A percentile compares a stretch with the other conserved stretches of the same genome.
These are phyloP conservation scores for Rhopilema esculentum DNA, from an alignment of 30 jellyfish, hydroid and myxozoan species.

Conservation along the genomic window DNA sequence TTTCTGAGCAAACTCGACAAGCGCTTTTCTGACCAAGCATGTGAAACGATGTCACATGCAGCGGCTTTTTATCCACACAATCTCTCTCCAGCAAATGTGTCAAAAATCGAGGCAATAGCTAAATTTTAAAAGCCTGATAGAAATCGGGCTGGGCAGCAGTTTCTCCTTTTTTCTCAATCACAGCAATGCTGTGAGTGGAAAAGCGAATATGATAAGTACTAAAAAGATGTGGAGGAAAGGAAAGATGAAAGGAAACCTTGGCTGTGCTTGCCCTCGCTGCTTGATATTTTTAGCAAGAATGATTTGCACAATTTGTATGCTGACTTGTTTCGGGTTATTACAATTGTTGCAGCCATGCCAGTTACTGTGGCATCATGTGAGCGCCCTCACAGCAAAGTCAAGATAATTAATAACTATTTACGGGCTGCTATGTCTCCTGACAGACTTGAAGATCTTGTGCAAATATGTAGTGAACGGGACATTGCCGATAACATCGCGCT, in stretches of 20 bases:
- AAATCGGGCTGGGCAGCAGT: conserved; percentile 51
- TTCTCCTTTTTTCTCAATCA: conserved; percentile 36
- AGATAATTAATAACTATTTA: conserved; percentile 41
- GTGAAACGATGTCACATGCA: conserved; percentile 49
- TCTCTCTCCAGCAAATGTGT: conserved; percentile 9
- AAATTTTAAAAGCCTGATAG: conserved; percentile 16
- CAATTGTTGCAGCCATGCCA: conserved; percentile 49
- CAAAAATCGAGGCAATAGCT: conserved; percentile 8
- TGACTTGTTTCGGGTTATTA: conserved; percentile 8
- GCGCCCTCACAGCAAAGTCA: conserved; percentile 60
- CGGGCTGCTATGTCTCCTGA: conserved; percentile 56
- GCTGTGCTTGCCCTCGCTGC: conserved; percentile 62
- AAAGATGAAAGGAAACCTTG: conserved; percentile 47
- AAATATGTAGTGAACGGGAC: conserved; percentile 33
- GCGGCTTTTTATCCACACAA: conserved; percentile 43
- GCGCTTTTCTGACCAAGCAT: conserved; percentile 53
- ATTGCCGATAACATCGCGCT: conserved; percentile 32
- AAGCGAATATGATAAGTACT: conserved; percentile 21
- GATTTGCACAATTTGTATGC: conserved; percentile 53
- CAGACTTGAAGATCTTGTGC: conserved; percentile 39
- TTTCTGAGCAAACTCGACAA: conserved; percentile 29
- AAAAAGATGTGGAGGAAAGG: conserved; percentile 20
- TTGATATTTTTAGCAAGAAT: conserved; percentile 17
- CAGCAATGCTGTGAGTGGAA: conserved; percentile 39
- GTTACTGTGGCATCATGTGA: conserved; percentile 58